Base-by-base conservation (phyloP, 1,140 invertebrate genomes). In the Drosophila rufa region DNA sequence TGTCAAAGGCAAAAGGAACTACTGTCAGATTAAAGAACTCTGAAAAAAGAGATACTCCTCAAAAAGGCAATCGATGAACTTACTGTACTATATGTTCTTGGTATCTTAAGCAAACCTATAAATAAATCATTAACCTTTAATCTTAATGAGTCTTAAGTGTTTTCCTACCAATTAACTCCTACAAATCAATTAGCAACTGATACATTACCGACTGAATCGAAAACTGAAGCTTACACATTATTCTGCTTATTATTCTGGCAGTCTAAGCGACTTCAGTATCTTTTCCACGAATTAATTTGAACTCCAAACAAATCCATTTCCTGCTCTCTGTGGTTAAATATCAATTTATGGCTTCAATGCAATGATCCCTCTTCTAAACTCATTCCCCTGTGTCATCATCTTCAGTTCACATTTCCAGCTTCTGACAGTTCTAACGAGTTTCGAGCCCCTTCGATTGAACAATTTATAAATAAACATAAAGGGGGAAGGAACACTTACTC, bases 401-500 rank as follows among this genome's bases (percentile, higher is more conserved):
- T 27, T 30, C 19, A 22, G 12, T 55, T 57, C 22, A 11, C 55
- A 42, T 47, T 48, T 53, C 57, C 42, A 43, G 9, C 50, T 40
- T 25, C 27, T 19, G 62, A 82, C 76, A 70, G 57, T 69, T 74
- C 65, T 74, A 83, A 83, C 77, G 66, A 80, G 84, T 78, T 78
- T 74, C 76, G 17, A 82, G 69, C 80, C 74, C 69, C 69, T 83
- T 89, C 68, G 65, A 69, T 83, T 80, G 48, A 65, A 43, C 48
- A 53, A 70, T 53, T 66, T 69, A 74, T 75, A 77, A 83, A 87
- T 80, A 84, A 87, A 79, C 51, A 78, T 70, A 53, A 71, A 61
- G 46, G 42, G 46, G 56, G 30, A 60, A 51, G 69, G 7, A n/a
- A 46, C 56, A 67, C 45, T 61, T 48, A 67, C 45, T 61, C 50